phyloP scores from a whole-genome alignment of 2,113 vertebrate species.

The Copsychus sechellarum region DNA sequence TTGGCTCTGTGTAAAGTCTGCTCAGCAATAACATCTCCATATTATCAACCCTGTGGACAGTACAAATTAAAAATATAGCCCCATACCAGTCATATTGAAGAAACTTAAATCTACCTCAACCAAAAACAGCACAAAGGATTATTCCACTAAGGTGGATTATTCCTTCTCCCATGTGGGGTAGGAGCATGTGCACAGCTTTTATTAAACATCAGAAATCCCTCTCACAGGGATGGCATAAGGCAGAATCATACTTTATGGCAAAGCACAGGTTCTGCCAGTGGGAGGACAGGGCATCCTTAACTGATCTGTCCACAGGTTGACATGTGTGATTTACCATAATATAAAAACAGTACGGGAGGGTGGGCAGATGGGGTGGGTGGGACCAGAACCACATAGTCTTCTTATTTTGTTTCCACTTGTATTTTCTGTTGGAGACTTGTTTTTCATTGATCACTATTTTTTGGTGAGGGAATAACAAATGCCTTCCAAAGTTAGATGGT shows the following conservation, averaged over 20 bases:
- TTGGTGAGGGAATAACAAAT: background rate
- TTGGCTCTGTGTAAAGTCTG: background rate
- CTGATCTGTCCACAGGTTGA: background rate
- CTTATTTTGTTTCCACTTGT: background rate
- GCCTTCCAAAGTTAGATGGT: background rate
- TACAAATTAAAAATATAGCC: background rate
- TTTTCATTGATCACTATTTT: background rate
- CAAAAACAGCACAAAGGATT: background rate
- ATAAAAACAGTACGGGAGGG: rapidly evolving
- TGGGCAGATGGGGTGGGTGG: background rate
- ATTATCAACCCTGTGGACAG: background rate
- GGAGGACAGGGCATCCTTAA: background rate
- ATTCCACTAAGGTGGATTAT: background rate
- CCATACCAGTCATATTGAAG: background rate
- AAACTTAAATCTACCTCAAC: background rate
- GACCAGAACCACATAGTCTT: background rate
- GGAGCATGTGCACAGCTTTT: background rate
- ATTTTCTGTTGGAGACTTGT: background rate
- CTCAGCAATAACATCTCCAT: background rate
- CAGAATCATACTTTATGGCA: background rate
- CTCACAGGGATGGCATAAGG: background rate
- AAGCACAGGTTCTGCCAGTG: background rate
- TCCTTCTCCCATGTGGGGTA: background rate
- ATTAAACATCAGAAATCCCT: background rate
- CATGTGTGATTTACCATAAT: background rate